Evolutionary conservation across 1,140 invertebrate genomes (phyloP), one percentile per base, ranked within the genome.

Genomic region (Lycorma delicatula): DNA sequence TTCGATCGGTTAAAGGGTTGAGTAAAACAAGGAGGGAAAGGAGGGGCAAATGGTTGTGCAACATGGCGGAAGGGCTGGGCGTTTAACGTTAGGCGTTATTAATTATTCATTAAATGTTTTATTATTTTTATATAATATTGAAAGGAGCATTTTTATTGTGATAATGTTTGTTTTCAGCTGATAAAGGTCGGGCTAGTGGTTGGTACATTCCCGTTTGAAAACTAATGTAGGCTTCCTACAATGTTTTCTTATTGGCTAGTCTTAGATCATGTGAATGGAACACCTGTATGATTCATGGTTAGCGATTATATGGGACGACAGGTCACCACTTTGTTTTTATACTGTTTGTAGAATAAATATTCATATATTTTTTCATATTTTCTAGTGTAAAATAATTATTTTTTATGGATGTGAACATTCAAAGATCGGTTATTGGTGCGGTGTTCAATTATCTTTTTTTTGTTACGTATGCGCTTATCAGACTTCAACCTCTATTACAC

Each of bases 61-160:
- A 63, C 61, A 63, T 63, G 61, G 61, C 61, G 61, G 61, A 63
- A 60, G 58, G 58, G 61, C 61, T 56, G 58, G 58, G 58, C 58
- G 56, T 60, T 56, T 60, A 55, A 44, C 27, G 27, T 44, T 46
- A 12, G 31, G 41, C 23, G 23, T 29, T 53, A 29, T 53, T 53
- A 22, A 34, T 28, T 1, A 20, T 53, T 16, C 22, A 31, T 29
- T 16, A 18, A 31, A 31, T 11, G 26, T 2, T 31, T 52, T 31
- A 3, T 44, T 27, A 16, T 22, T 26, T 58, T 58, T 22, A 34
- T 4, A 54, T 16, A 49, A 49, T 28, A 16, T 29, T 27, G 16
- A 18, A 27, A 13, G 23, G 23, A n/a, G 20, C 16, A 16, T 18
- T 41, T 13, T 29, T 20, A 18, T 54, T n/a, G 27, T 47, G 9